These are phyloP conservation scores for Brachyptera putata DNA, from an alignment of 2,888 invertebrate species.

Conservation along the genomic window DNA sequence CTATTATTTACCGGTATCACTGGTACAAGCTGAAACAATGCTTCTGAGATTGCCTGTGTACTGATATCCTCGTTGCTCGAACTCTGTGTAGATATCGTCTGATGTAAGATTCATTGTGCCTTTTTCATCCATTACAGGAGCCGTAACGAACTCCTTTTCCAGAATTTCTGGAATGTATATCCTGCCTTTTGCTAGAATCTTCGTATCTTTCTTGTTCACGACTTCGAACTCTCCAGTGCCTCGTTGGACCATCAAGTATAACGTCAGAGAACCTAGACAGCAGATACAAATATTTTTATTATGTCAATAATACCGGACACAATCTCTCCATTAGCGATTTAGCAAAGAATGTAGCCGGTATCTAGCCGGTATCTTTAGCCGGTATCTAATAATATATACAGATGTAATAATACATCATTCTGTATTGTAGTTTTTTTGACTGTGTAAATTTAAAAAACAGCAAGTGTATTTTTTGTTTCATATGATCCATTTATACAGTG, in stretches of 20 bases:
- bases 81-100: slow-evolving; percentile 19
- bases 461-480: too few species aligned
- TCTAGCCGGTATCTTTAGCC: too few species aligned
- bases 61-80: slow-evolving; percentile 41
- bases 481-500: too few species aligned
- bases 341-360: too few species aligned
- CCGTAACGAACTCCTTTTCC: slow-evolving; percentile 3
- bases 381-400: too few species aligned
- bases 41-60: slow-evolving; percentile 41
- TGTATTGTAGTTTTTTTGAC: too few species aligned
- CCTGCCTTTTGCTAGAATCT: background rate
- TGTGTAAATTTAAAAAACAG: too few species aligned
- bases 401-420: too few species aligned
- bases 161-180: background rate
- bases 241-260: slow-evolving; percentile 41
- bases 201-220: slow-evolving; percentile 37
- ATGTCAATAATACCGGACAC: too few species aligned
- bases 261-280: slow-evolving; percentile 24
- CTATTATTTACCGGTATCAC: too few species aligned
- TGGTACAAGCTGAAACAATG: slow-evolving; percentile 2
- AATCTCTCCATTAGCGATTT: too few species aligned
- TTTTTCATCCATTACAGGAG: background rate
- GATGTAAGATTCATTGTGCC: background rate
- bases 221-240: slow-evolving; percentile 47
- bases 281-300: background rate